Base-by-base conservation (phyloP, 2,888 invertebrate species). In the Sinhomidia bicolor region DNA sequence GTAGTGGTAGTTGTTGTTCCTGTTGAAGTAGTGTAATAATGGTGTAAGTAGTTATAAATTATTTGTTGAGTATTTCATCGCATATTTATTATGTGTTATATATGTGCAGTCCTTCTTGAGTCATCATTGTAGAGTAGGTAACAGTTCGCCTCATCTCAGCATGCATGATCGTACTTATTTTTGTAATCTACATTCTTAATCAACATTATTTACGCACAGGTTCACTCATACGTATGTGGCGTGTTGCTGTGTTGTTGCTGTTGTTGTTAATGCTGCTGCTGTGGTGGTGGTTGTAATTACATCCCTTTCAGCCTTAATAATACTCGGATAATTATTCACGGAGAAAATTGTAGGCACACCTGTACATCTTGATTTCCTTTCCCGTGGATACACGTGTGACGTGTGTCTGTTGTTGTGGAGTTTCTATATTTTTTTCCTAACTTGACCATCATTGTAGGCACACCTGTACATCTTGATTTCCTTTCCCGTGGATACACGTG, bases 1-100 rank as follows among this genome's bases (percentile, higher is more conserved):
- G 65, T 65, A 41, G 68, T 41, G 17, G 3, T 36, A 41, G n/a
- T n/a, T n/a, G n/a, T 60, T 9, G 23, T 26, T 26, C 3, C 14
- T 60, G 29, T 14, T 29, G 29, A 29, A 7, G 32, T 44, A 62
- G 26, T 80, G 32, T 71, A 23, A 36, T n/a, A 6, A 36, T 36
- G 62, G 14, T 14, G 47, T 62, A 71, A 44, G 14, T 68, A 71
- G 74, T 83, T 54, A 62, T 81, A 57, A 57, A 36, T 41, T n/a
- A 51, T 44, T 80, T 68, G 62, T 74, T 82, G 83, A 88, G 83
- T 83, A 88, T 88, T 83, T 82, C 76, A 51, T 44, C 82, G 62
- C 51, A 26, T 65, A 26, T 51, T 41, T 36, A 65, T 68, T 60
- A 83, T 74, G 47, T 41, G 47, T 54, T 78, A 26, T 23, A 12